Evolutionary conservation across 2,888 invertebrate genomes (phyloP).

Genomic region (Vesta saturnalis): DNA sequence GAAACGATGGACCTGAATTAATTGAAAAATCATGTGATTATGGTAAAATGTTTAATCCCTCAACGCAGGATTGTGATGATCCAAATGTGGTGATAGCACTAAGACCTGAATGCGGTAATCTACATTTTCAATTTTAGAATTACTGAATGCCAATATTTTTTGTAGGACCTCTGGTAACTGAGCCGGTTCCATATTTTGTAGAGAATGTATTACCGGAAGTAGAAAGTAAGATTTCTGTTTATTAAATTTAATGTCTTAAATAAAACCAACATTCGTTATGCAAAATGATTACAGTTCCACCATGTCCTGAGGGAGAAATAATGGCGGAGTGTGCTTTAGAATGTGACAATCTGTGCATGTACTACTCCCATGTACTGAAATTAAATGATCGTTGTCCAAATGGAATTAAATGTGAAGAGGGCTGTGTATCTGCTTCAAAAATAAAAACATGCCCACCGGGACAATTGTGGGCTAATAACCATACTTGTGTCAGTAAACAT

Average conservation of each 20-base stretch:
- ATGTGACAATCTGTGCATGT: constrained; percentile 77
- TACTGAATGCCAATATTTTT: not conserved
- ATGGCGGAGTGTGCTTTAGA: constrained; percentile 76
- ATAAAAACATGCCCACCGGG: constrained; percentile 66
- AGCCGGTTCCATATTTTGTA: not conserved
- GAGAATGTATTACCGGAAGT: not conserved
- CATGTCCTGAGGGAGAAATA: constrained; percentile 63
- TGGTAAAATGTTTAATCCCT: constrained; percentile 74
- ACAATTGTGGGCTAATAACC: constrained; percentile 75
- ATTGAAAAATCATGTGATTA: constrained; percentile 74
- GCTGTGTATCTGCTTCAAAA: constrained; percentile 53
- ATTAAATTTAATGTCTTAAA: not conserved
- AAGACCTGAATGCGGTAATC: constrained; percentile 69
- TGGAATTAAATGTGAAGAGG: constrained; percentile 59
- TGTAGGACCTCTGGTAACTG: not conserved
- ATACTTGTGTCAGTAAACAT: constrained; percentile 75
- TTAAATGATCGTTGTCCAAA: constrained; percentile 61
- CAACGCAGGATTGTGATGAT: constrained; percentile 65
- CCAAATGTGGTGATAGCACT: constrained; percentile 64
- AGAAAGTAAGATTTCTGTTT: not conserved
- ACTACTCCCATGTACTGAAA: constrained; percentile 65
- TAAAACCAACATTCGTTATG: not conserved
- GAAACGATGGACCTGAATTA: constrained; percentile 49
- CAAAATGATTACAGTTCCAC: not conserved
- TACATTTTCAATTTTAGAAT: not conserved